These are phyloP conservation scores for Brachionus rubens DNA, from an alignment of 1,140 invertebrate species.

Conservation along the genomic window DNA sequence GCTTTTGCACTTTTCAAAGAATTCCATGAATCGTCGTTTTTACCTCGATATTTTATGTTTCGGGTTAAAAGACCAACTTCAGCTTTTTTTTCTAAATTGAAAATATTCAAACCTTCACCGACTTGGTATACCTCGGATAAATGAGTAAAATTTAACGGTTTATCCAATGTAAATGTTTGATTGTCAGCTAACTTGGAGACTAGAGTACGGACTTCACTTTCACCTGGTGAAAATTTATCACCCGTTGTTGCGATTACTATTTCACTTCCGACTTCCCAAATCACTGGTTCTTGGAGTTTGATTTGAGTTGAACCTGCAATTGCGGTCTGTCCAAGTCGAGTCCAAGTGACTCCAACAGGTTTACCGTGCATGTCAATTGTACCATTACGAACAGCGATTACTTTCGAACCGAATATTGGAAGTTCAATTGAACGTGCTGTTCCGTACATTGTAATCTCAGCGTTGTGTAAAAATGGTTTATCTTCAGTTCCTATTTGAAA, in stretches of 20 bases:
- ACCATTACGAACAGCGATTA: conserved; percentile 48
- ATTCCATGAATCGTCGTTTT: conserved; percentile 48
- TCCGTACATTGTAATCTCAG: conserved; percentile 47
- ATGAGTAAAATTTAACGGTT: conserved; percentile 50
- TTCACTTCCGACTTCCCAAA: conserved; percentile 53
- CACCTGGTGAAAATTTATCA: conserved; percentile 48
- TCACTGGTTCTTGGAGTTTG: conserved; percentile 49
- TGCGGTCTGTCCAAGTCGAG: conserved; percentile 51
- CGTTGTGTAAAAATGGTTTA: conserved; percentile 48
- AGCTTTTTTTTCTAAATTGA: conserved; percentile 45
- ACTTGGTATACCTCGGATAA: conserved; percentile 26
- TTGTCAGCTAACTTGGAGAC: conserved; percentile 49
- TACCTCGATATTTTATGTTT: conserved; percentile 48
- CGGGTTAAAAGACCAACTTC: conserved; percentile 49
- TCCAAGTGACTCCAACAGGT: conserved; percentile 52
- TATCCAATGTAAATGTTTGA: conserved; percentile 51
- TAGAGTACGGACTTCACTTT: conserved; percentile 52
- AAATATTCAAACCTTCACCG: not conserved
- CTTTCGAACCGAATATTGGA: conserved; percentile 49
- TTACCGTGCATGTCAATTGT: conserved; percentile 50
- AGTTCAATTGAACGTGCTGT: conserved; percentile 47
- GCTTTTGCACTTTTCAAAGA: conserved; percentile 49
- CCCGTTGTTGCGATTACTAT: conserved; percentile 58
- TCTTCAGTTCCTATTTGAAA: conserved; percentile 48
- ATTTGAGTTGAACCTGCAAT: conserved; percentile 49